phyloP scores from a whole-genome alignment of 2,888 invertebrate genomes.

The Gastracanthus pulcherrimus region DNA sequence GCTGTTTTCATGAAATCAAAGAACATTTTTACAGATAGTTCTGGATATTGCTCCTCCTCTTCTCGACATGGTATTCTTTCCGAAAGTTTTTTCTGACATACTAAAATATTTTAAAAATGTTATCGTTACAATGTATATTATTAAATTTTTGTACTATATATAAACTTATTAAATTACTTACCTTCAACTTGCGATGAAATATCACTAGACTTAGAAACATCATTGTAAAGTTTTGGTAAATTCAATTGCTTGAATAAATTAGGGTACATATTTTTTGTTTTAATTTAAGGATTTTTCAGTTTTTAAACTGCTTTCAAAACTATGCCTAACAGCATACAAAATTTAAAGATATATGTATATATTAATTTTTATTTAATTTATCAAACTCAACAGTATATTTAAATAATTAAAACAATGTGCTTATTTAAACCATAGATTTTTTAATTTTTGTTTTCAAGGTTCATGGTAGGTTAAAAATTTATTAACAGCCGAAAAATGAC shows the following conservation, averaged over 20 bases:
- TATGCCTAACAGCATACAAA: background rate
- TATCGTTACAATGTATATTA: no score
- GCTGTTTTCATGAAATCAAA: constrained; percentile 87
- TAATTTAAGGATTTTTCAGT: constrained; percentile 1
- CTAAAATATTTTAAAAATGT: no score
- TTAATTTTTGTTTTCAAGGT: background rate
- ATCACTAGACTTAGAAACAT: constrained; percentile 36
- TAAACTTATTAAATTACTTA: background rate
- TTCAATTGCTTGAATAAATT: constrained; percentile 55
- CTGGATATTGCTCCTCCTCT: constrained; percentile 72
- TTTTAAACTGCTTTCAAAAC: constrained; percentile 7
- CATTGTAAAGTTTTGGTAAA: constrained; percentile 51
- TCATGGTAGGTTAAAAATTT: constrained; percentile 44
- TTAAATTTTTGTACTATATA: no score
- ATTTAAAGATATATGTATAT: background rate
- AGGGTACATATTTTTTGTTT: constrained; percentile 47
- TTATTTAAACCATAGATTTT: constrained; percentile 37
- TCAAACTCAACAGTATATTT: background rate
- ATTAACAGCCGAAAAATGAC: constrained; percentile 37
- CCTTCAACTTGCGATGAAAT: constrained; percentile 31
- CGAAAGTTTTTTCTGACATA: background rate
- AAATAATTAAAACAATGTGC: background rate
- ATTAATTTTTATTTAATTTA: background rate
- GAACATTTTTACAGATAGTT: constrained; percentile 85
- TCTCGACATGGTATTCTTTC: constrained; percentile 20